These are phyloP conservation scores for Aphidius colemani DNA, from an alignment of 2,888 invertebrate genomes.

Conservation along the genomic window DNA sequence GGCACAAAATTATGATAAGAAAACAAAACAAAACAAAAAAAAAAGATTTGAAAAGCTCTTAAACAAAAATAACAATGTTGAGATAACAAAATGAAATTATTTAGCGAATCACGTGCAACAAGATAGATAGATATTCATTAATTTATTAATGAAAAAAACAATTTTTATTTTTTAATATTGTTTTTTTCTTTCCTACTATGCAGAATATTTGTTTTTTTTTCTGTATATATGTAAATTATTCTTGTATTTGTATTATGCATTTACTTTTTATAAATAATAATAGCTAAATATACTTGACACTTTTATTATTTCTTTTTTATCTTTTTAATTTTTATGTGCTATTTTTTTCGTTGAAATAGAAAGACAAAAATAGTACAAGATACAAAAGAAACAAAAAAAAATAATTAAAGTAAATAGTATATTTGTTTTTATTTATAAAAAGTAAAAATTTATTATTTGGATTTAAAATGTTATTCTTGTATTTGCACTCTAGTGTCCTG, in stretches of 20 bases:
- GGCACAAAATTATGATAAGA: background rate
- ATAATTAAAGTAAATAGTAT: too few species aligned
- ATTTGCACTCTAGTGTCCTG: slow-evolving; percentile 32
- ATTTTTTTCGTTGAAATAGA: too few species aligned
- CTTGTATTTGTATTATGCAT: slow-evolving; percentile 53
- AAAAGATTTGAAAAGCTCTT: slow-evolving; percentile 32
- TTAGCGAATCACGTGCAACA: slow-evolving; percentile 37
- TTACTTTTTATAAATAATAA: background rate
- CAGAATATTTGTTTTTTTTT: slow-evolving; percentile 44
- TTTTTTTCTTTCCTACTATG: slow-evolving; percentile 15
- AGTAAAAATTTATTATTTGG: too few species aligned
- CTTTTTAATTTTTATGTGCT: too few species aligned
- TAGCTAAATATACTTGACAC: too few species aligned
- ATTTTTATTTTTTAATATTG: too few species aligned
- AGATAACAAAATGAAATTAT: slow-evolving; percentile 26
- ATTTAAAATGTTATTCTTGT: slow-evolving; percentile 37
- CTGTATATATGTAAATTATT: slow-evolving; percentile 58
- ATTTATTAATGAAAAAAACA: slow-evolving; percentile 15
- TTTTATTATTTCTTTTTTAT: too few species aligned
- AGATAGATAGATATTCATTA: slow-evolving; percentile 26
- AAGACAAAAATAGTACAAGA: too few species aligned
- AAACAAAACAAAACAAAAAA: slow-evolving; percentile 34
- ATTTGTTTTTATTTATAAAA: too few species aligned
- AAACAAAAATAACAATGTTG: slow-evolving; percentile 28
- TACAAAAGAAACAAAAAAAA: too few species aligned